Percentiles rank a stretch among this genome's conserved stretches.
These are phyloP conservation scores for Caenorhabditis angaria DNA, from an alignment of 2,888 invertebrate genomes.

Conservation along the genomic window DNA sequence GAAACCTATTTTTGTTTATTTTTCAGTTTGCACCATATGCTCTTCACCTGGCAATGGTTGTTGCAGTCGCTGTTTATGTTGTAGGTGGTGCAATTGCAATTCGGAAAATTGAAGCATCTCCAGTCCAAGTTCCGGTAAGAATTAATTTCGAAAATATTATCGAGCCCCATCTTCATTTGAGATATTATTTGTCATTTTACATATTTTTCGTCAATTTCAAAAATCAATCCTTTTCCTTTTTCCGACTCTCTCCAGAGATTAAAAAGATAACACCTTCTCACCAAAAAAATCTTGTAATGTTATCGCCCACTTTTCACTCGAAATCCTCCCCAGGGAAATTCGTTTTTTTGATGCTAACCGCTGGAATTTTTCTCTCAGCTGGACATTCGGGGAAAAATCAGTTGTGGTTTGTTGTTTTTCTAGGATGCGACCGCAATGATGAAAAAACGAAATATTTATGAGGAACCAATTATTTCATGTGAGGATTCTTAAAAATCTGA, in stretches of 20 bases:
- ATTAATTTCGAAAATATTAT: too few relatives aligned
- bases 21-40: constrained; percentile 62
- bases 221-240: constrained; percentile 3
- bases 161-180: too few relatives aligned
- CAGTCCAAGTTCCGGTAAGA: background rate
- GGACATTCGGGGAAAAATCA: too few relatives aligned
- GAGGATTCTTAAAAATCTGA: background rate
- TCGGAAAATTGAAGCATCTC: constrained; percentile 36
- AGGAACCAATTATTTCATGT: constrained; percentile 5
- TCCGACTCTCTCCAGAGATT: background rate
- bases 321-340: background rate
- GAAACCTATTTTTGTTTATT: too few relatives aligned
- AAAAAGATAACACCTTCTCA: too few relatives aligned
- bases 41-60: constrained; percentile 58
- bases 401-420: background rate
- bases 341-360: background rate
- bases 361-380: background rate
- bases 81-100: constrained; percentile 58
- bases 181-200: too few relatives aligned
- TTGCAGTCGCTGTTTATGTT: constrained; percentile 58
- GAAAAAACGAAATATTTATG: background rate
- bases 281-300: background rate
- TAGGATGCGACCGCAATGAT: background rate
- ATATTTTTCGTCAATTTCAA: too few relatives aligned
- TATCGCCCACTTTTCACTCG: background rate